A percentile compares a stretch with the other conserved stretches of the same genome.
phyloP scores from a whole-genome alignment of 2,797 vertebrate species.

The Anguilla obscura region DNA sequence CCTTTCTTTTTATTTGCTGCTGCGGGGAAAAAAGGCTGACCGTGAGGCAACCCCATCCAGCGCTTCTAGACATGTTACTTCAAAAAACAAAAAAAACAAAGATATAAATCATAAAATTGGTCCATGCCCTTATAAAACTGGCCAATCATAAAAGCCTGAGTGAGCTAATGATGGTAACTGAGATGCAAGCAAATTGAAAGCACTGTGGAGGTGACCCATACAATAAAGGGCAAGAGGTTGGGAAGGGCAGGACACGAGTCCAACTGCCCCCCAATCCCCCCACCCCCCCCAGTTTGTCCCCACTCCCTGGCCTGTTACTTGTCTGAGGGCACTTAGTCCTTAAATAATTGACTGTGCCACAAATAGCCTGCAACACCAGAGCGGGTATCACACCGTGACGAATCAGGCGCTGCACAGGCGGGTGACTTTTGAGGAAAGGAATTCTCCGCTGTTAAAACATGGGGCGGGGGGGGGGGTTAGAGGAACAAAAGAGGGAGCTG shows the following conservation, averaged over 20 bases:
- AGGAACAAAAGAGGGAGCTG: constrained; percentile 33
- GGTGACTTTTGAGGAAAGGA: constrained; percentile 66
- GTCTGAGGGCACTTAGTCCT: constrained; percentile 38
- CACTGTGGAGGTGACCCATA: constrained; percentile 2
- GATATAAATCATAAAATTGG: not conserved
- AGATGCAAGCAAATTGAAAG: constrained; percentile 7
- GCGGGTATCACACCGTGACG: constrained; percentile 55
- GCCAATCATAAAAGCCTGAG: not conserved
- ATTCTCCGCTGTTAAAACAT: constrained; percentile 53
- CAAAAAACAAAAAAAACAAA: not conserved
- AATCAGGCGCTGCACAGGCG: constrained; percentile 59
- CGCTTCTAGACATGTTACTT: not conserved
- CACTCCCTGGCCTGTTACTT: constrained; percentile 48
- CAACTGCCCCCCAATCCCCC: constrained; percentile 17
- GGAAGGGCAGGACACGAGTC: constrained; percentile 35
- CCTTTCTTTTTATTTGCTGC: constrained; percentile 37
- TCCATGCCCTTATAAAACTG: not conserved
- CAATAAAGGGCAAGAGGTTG: constrained; percentile 37
- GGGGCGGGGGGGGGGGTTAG: constrained; percentile 29
- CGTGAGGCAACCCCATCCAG: not conserved
- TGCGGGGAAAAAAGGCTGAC: not conserved
- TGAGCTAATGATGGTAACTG: not conserved
- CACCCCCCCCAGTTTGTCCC: constrained; percentile 49
- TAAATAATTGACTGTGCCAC: constrained; percentile 60
- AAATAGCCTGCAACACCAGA: constrained; percentile 64